Evolutionary conservation across 1,140 invertebrate genomes (phyloP), one percentile per base, ranked within the genome.

Genomic region (Leguminivora glycinivorella): DNA sequence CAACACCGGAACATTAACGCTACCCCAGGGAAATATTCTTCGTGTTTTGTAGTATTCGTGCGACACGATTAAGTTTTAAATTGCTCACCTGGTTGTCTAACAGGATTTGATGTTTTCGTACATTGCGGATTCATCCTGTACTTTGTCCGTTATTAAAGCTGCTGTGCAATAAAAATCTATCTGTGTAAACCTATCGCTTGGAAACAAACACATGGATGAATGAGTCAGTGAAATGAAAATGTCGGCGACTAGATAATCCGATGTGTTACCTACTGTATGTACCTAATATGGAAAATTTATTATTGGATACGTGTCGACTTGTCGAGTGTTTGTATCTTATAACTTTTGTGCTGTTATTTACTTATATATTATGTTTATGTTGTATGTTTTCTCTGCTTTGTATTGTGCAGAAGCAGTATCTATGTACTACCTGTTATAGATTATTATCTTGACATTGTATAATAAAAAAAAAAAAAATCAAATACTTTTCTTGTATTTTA

Each of bases 1-100:
- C 72, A 79, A 80, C 81, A 88, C 81, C 83, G 88, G 84, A 83
- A 88, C 85, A 87, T 87, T 90, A 86, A 90, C 81, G 86, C 79
- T 72, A 73, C 86, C 81, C 82, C 47, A 70, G 88, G 88, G 86
- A 90, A 90, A 90, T 90, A 88, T 83, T 82, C 75, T 81, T 83
- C 81, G 81, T 84, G 76, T 82, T 85, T 84, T 83, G 82, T 84
- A 83, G 80, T 83, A 83, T 81, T 83, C 85, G 86, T 63, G 58
- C 29, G 58, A 63, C 58, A 63, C 58, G 58, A 63, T 63, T 63
- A 63, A 63, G 58, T 63, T 63, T 63, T 63, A 63, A 63, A 63
- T 31, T 63, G 58, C 58, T 63, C 29, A 63, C 58, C 58, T 63
- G 25, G 58, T 63, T 34, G 58, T 34, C 58, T 63, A 29, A 34